A percentile compares a stretch with the other conserved stretches of the same genome.
phyloP scores from a whole-genome alignment of 2,113 vertebrate genomes.

The Aphyosemion australe region DNA sequence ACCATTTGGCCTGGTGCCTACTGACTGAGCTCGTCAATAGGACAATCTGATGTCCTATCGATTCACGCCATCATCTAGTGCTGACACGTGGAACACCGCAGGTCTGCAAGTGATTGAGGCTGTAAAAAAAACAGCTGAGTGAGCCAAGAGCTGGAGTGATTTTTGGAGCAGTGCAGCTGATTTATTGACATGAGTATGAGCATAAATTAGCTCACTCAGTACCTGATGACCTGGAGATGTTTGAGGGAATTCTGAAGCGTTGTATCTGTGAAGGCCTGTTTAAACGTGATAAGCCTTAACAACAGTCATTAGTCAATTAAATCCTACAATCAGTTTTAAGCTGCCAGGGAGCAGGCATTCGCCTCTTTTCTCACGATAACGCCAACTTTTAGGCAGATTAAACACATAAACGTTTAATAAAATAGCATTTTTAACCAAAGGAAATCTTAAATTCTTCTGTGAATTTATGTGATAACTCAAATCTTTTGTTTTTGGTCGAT shows the following conservation, averaged over 20 bases:
- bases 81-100: conserved; percentile 46
- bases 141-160: not conserved
- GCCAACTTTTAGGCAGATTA: too few relatives aligned
- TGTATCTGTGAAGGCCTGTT: not conserved
- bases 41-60: conserved; percentile 40
- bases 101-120: not conserved
- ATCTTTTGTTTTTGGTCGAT: too few relatives aligned
- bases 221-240: conserved; percentile 12
- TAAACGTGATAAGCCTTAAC: not conserved
- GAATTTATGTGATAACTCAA: too few relatives aligned
- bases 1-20: not conserved
- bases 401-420: too few relatives aligned
- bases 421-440: too few relatives aligned
- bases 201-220: conserved; percentile 18
- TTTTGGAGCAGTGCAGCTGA: conserved; percentile 9
- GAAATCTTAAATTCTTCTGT: too few relatives aligned
- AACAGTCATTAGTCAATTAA: not conserved
- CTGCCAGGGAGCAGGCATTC: too few relatives aligned
- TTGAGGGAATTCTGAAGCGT: not conserved
- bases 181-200: conserved; percentile 36
- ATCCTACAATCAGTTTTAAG: not conserved
- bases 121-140: not conserved
- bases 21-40: conserved; percentile 33
- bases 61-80: conserved; percentile 23
- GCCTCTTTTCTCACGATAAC: too few relatives aligned